Base-by-base conservation (phyloP, 1,140 invertebrate genomes). In the Diabrotica undecimpunctata region DNA sequence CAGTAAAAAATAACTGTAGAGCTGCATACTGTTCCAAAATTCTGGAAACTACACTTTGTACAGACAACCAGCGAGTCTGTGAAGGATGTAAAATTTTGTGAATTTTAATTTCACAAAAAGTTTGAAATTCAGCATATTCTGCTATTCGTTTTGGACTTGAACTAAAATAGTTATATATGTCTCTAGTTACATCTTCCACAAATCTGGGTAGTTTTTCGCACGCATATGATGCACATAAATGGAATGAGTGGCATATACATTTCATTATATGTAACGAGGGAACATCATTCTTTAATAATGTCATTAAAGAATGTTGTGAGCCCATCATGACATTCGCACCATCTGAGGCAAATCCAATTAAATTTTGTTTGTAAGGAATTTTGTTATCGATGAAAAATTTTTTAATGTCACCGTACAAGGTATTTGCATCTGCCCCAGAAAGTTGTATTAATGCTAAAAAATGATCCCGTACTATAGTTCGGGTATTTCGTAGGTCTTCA, bases 31-130 rank as follows among this genome's bases (percentile, higher is more conserved):
- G n/a, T n/a, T n/a, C n/a, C n/a, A n/a, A n/a, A n/a, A n/a, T n/a
- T n/a, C n/a, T n/a, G n/a, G n/a, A n/a, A 5, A 80, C 74, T n/a
- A 76, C 77, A 61, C 54, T 41, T 51, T 73, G 41, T 14, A 79
- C 61, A 13, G 69, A 69, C 64, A 74, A 55, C 71, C 72, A 73
- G 55, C 72, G 51, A 37, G 67, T 73, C 64, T 72, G 67, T 50
- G 69, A 61, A 60, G 64, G 72, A 62, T 71, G 72, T 12, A 69
- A 37, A 13, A 72, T 54, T 61, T 69, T 75, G 61, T 74, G 71
- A 59, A 61, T 50, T 72, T 74, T 68, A 46, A 69, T 64, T 56
- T 74, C 68, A 12, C 54, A 65, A 72, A 76, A 72, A 14, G 59
- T n/a, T 12, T 54, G 52, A 12, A 54, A 54, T n/a, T 54, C 2